Evolutionary conservation across 2,888 invertebrate genomes (phyloP), one percentile per base, ranked within the genome.

Genomic region (Chrysolina oricalcia): DNA sequence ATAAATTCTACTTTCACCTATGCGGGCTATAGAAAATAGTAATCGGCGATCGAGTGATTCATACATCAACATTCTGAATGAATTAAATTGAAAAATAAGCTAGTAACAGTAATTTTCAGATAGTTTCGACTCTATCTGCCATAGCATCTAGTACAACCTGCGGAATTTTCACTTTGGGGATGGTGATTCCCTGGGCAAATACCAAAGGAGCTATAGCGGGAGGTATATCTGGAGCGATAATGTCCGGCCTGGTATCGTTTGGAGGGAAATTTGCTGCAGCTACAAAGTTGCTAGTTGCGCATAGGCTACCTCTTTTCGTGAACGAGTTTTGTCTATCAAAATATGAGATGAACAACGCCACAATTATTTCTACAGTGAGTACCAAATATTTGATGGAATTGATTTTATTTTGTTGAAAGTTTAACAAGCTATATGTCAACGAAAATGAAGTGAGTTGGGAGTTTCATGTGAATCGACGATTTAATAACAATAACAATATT

Each of bases 111-210:
- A 1, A 15, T 59, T 79, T 86, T 13, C 80, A 92, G 89, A 92
- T 93, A 77, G 93, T 94, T 0, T 93, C 94, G 50, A 94, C 95
- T 17, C 88, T 96, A 65, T 94, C 95, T n/a, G 95, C 96, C 0
- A 95, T 96, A 79, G 94, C 95, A 1, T 94, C 95, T 0, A 95
- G 95, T 53, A 94, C 95, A 10, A 94, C 96, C 0, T 94, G 95
- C 82, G 96, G 96, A 0, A 91, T 96, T 11, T 96, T 96, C 85
- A 93, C 95, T 0, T 89, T 96, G 23, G 96, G 96, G 76, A 95
- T 96, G 93, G 90, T 93, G 79, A 91, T 95, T 84, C 95, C 96
- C 56, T 96, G 94, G 94, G 92, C 93, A 71, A 95, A 94, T 73
- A 91, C 93, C 0, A 90, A 92, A 83, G 94, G 95, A 66, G 91